These are phyloP conservation scores for Vanessa tameamea DNA, from an alignment of 1,140 invertebrate species.

Conservation along the genomic window DNA sequence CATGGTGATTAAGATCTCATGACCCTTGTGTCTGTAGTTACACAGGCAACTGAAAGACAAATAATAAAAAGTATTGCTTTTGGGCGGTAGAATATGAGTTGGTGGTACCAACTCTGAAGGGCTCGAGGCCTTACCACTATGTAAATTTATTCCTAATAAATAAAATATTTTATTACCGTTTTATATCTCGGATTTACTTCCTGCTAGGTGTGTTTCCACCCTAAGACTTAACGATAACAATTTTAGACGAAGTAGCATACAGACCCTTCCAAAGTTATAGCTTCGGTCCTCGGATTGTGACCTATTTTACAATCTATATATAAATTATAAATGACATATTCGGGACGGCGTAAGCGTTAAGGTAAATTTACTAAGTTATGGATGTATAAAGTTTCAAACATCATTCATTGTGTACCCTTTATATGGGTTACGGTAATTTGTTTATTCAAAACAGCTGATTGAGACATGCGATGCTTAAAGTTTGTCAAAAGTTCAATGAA, in stretches of 20 bases:
- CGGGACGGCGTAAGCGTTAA: conserved; percentile 9
- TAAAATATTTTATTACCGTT: too few species aligned
- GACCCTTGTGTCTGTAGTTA: too few species aligned
- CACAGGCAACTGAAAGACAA: too few species aligned
- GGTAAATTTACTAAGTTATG: conserved; percentile 14
- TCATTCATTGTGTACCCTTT: not conserved
- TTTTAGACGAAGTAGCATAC: conserved; percentile 26
- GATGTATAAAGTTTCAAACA: conserved; percentile 7
- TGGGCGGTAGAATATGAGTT: too few species aligned
- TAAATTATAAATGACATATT: conserved; percentile 37
- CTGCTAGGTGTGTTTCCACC: not conserved
- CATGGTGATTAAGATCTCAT: too few species aligned
- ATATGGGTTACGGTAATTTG: not conserved
- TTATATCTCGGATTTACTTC: not conserved
- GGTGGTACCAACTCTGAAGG: too few species aligned
- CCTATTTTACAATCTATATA: conserved; percentile 24
- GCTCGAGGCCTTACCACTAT: too few species aligned
- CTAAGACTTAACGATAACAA: conserved; percentile 18
- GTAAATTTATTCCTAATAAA: too few species aligned
- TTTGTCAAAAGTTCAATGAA: too few species aligned
- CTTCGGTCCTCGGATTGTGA: conserved; percentile 17
- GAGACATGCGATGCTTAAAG: too few species aligned
- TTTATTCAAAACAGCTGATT: not conserved
- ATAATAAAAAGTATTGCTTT: too few species aligned
- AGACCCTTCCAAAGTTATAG: conserved; percentile 30